Percentiles rank a stretch among this genome's conserved stretches.
These are phyloP conservation scores for Stenodera caucasica DNA, from an alignment of 2,888 invertebrate genomes.

Conservation along the genomic window DNA sequence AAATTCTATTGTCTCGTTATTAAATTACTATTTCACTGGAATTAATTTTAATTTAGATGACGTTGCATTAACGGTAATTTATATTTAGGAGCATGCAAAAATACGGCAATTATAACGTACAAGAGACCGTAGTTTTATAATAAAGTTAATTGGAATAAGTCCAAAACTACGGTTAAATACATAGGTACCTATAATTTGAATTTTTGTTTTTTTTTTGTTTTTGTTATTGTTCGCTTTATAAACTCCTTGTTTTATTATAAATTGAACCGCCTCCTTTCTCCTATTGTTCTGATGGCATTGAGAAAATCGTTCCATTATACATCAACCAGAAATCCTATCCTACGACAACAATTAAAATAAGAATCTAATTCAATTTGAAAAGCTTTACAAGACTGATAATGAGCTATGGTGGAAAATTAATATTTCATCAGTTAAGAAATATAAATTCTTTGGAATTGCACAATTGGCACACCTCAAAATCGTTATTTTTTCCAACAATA, in stretches of 20 bases:
- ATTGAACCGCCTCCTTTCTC: conserved; percentile 9
- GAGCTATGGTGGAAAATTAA: conserved; percentile 6
- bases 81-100: not conserved
- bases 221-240: not conserved
- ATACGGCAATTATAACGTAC: not conserved
- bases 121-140: not conserved
- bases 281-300: conserved; percentile 8
- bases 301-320: conserved; percentile 8
- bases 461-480: conserved; percentile 2
- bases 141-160: not conserved
- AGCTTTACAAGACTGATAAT: not conserved
- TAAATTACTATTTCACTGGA: not conserved
- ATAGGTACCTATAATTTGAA: not conserved
- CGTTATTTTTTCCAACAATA: not conserved
- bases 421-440: conserved; percentile 10
- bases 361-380: not conserved
- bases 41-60: not conserved
- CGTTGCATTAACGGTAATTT: not conserved
- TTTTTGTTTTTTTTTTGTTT: not conserved
- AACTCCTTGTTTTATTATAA: not conserved
- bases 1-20: not conserved
- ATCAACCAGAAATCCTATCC: conserved; percentile 8
- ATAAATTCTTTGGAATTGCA: not conserved
- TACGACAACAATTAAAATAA: not conserved
- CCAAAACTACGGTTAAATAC: not conserved